Percentiles rank a stretch among this genome's conserved stretches.
These are phyloP conservation scores for Zophobas morio DNA, from an alignment of 1,140 invertebrate genomes.

Conservation along the genomic window DNA sequence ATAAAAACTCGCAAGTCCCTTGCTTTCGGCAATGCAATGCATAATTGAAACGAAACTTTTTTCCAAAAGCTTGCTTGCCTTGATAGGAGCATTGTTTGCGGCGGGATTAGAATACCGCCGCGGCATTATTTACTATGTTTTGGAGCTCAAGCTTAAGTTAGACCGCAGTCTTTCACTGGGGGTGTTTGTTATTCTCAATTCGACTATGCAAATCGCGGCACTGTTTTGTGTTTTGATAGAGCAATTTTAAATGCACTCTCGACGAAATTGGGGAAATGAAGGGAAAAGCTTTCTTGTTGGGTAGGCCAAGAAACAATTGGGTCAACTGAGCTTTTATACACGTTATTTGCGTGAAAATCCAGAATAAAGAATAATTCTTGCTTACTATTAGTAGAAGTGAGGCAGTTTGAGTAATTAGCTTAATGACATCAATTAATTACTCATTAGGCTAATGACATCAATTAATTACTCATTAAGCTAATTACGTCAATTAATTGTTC, in stretches of 20 bases:
- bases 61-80: not conserved
- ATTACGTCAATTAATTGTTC: too few species aligned
- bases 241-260: not conserved
- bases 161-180: conserved; percentile 19
- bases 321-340: too few species aligned
- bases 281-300: too few species aligned
- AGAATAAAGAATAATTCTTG: too few species aligned
- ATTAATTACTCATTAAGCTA: too few species aligned
- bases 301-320: too few species aligned
- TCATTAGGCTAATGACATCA: too few species aligned
- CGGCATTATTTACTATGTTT: conserved; percentile 38
- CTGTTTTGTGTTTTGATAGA: conserved; percentile 24
- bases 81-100: conserved; percentile 25
- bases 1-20: not conserved
- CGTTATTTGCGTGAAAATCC: too few species aligned
- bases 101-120: conserved; percentile 25
- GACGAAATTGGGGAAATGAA: too few species aligned
- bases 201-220: conserved; percentile 20
- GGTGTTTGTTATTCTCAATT: conserved; percentile 31
- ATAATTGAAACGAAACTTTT: conserved; percentile 25
- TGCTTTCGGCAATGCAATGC: not conserved
- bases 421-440: too few species aligned
- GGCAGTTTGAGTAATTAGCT: too few species aligned
- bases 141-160: conserved; percentile 11
- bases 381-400: too few species aligned